Evolutionary conservation across 2,113 vertebrate species (phyloP).

Genomic region (Pangasianodon hypophthalmus): DNA sequence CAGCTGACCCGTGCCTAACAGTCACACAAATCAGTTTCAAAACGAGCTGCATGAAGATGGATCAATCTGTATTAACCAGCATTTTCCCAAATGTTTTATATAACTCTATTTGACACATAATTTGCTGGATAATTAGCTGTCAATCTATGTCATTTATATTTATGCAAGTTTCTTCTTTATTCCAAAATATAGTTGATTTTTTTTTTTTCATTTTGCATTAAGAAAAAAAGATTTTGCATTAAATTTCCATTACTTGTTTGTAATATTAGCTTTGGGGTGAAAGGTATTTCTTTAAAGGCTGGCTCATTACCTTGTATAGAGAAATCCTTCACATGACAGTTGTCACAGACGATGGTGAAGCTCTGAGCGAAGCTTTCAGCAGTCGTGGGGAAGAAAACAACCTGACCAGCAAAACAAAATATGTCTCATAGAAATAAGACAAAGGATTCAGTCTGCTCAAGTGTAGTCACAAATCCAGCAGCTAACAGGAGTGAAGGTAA

Average conservation of each 20-base stretch:
- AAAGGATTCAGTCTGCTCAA: background rate
- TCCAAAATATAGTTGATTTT: background rate
- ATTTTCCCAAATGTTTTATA: background rate
- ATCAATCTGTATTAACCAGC: background rate
- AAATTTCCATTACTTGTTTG: background rate
- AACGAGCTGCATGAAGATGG: background rate
- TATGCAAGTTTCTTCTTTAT: background rate
- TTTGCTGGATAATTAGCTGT: background rate
- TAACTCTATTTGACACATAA: background rate
- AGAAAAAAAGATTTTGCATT: background rate
- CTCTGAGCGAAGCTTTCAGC: slow-evolving; percentile 68
- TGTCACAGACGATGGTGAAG: slow-evolving; percentile 85
- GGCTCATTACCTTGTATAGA: slow-evolving; percentile 76
- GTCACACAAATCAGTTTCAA: slow-evolving; percentile 3
- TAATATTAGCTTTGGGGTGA: background rate
- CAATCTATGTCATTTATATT: background rate
- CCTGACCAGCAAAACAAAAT: slow-evolving; percentile 67
- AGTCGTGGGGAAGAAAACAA: slow-evolving; percentile 82
- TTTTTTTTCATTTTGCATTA: background rate
- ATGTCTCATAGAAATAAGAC: background rate
- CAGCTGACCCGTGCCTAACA: slow-evolving; percentile 80
- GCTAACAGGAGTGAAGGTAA: background rate
- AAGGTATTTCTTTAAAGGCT: too few species aligned
- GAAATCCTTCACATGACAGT: slow-evolving; percentile 83
- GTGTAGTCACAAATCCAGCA: background rate